Percentiles rank a stretch among this genome's conserved stretches.
These are phyloP conservation scores for Azemiops feae DNA, from an alignment of 2,113 vertebrate genomes.

Conservation along the genomic window DNA sequence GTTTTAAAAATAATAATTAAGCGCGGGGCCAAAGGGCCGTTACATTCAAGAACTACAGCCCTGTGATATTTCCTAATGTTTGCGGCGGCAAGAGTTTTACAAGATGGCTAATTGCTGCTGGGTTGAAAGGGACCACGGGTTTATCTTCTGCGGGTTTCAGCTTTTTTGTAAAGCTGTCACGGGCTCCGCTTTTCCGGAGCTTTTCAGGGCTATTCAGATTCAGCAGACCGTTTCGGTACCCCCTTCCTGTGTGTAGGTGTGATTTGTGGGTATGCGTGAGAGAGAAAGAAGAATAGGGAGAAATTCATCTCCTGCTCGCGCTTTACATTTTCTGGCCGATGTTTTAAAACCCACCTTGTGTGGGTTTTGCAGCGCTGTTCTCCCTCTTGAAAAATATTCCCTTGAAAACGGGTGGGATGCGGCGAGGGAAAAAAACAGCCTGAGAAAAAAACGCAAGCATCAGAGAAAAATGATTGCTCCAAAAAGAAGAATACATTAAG, in stretches of 20 bases:
- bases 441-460: not conserved
- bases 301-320: not conserved
- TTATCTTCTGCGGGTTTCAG: not conserved
- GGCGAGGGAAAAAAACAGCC: not conserved
- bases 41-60: not conserved
- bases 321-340: not conserved
- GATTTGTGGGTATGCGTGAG: not conserved
- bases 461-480: not conserved
- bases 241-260: too few relatives aligned
- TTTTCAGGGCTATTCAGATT: not conserved
- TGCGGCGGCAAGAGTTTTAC: not conserved
- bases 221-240: not conserved
- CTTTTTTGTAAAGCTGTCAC: not conserved
- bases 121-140: not conserved
- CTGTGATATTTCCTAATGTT: not conserved
- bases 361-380: not conserved
- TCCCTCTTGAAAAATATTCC: not conserved
- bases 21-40: not conserved
- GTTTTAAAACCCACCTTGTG: not conserved
- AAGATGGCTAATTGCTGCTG: not conserved
- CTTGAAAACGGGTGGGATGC: not conserved
- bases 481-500: not conserved
- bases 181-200: not conserved
- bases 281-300: not conserved
- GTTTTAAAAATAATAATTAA: not conserved